A percentile compares a stretch with the other conserved stretches of the same genome.
These are phyloP conservation scores for Metaphire vulgaris DNA, from an alignment of 1,140 invertebrate species.

Conservation along the genomic window DNA sequence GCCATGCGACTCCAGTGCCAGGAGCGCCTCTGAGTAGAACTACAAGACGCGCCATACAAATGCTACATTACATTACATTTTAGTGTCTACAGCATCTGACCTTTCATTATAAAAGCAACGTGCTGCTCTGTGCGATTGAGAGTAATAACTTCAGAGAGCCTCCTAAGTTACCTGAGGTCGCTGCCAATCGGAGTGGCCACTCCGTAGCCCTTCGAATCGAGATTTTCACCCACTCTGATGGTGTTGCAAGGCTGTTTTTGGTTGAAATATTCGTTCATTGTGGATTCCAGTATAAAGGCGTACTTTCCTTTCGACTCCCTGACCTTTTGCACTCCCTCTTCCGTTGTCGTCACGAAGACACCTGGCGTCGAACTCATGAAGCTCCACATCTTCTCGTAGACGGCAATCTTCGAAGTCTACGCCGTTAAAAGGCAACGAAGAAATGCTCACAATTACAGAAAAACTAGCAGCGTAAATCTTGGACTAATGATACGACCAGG, in stretches of 20 bases:
- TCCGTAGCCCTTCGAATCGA: slow-evolving; percentile 89
- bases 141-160: too few species aligned
- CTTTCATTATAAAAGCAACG: too few species aligned
- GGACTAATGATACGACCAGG: too few species aligned
- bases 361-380: slow-evolving; percentile 62
- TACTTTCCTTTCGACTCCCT: slow-evolving; percentile 57
- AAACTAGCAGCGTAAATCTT: too few species aligned
- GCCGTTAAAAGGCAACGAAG: too few species aligned
- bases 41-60: too few species aligned
- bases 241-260: slow-evolving; percentile 70
- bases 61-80: too few species aligned
- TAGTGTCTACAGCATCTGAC: too few species aligned
- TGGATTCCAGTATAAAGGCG: slow-evolving; percentile 49
- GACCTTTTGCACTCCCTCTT: slow-evolving; percentile 43
- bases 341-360: slow-evolving; percentile 37
- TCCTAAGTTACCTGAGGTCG: slow-evolving; percentile 64
- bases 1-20: too few species aligned
- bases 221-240: slow-evolving; percentile 83
- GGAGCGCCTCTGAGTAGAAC: too few species aligned
- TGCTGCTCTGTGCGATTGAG: too few species aligned
- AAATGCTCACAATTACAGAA: too few species aligned
- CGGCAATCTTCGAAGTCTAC: slow-evolving; percentile 73
- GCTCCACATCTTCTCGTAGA: slow-evolving; percentile 40
- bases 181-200: slow-evolving; percentile 85
- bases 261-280: slow-evolving; percentile 47